A percentile compares a stretch with the other conserved stretches of the same genome.
Conservation (phyloP, 2,113 vertebrate species). For the Cochlearius cochlearius region DNA sequence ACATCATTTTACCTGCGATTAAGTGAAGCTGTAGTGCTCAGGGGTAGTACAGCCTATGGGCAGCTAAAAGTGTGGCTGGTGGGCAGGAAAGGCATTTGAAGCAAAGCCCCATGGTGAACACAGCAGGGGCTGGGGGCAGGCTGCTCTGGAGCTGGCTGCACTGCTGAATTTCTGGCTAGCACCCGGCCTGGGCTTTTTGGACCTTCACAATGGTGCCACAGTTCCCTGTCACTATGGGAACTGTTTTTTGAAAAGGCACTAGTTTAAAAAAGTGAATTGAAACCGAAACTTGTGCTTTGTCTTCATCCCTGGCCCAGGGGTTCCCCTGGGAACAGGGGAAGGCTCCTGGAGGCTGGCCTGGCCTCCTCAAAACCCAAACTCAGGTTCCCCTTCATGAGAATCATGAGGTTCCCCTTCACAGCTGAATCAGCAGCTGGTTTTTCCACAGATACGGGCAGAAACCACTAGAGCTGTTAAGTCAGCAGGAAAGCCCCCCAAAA, state of each 20-base stretch:
- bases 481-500: neutral
- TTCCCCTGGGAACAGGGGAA: neutral
- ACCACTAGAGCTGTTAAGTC: neutral
- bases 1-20: neutral
- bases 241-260: conserved; percentile 15
- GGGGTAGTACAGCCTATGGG: neutral
- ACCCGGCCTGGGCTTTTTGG: neutral
- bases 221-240: conserved; percentile 58
- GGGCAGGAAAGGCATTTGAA: neutral
- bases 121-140: neutral
- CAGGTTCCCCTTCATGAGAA: neutral
- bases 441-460: neutral
- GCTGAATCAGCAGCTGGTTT: neutral
- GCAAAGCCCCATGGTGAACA: neutral
- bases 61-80: neutral
- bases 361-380: neutral
- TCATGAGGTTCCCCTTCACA: too few species aligned
- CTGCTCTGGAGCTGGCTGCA: neutral
- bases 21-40: neutral
- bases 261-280: conserved; percentile 32
- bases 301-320: neutral
- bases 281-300: neutral
- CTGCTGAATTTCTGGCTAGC: conserved; percentile 13
- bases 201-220: conserved; percentile 52
- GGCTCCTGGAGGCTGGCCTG: neutral